Conservation (phyloP, 1,140 invertebrate genomes). For the Drosophila pachea region DNA sequence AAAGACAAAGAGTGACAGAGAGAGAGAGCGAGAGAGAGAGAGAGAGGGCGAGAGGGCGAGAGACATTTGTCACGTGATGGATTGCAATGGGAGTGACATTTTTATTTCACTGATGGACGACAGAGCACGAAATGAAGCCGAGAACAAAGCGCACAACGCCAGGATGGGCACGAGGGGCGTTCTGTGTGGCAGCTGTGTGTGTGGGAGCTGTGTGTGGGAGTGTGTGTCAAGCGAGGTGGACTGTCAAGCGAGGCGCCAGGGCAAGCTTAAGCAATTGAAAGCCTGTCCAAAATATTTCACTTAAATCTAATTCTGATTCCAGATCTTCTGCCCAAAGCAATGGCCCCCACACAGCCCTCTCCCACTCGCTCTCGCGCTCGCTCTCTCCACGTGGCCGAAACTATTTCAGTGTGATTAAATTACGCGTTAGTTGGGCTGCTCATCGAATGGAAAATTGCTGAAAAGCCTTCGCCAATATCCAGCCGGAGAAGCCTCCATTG, state of each 20-base stretch:
- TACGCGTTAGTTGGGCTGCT: too few species aligned
- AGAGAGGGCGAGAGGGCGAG: neutral
- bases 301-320: neutral
- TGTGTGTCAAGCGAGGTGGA: neutral
- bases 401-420: too few species aligned
- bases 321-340: too few species aligned
- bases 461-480: too few species aligned
- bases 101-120: slow-evolving; percentile 79
- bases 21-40: neutral
- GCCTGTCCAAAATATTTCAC: neutral
- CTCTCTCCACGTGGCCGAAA: too few species aligned
- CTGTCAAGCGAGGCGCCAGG: too few species aligned
- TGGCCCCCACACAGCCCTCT: too few species aligned
- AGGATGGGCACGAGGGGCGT: neutral
- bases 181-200: neutral
- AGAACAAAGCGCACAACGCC: slow-evolving; percentile 15
- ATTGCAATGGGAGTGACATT: slow-evolving; percentile 79
- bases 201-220: neutral
- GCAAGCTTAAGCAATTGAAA: neutral
- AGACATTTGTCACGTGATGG: slow-evolving; percentile 78
- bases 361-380: neutral
- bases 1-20: neutral
- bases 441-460: too few species aligned
- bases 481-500: too few species aligned
- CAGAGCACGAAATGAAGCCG: slow-evolving; percentile 65